phyloP scores from a whole-genome alignment of 2,888 invertebrate species.

The Tachina grossa region DNA sequence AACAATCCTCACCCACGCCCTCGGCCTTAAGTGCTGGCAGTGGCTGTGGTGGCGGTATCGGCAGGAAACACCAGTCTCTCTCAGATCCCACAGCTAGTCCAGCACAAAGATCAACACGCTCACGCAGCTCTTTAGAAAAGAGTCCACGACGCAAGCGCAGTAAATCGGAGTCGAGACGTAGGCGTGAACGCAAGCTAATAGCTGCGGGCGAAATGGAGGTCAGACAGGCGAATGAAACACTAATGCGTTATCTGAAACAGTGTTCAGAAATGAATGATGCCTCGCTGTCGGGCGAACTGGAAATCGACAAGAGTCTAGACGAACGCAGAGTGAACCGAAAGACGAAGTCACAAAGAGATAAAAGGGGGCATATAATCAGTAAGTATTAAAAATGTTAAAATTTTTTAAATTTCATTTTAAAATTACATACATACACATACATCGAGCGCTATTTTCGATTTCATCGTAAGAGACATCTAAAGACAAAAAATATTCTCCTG shows the following conservation, averaged over 20 bases:
- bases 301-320: slow-evolving; percentile 82
- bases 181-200: slow-evolving; percentile 82
- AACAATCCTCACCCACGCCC: slow-evolving; percentile 80
- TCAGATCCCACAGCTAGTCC: slow-evolving; percentile 83
- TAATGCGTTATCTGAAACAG: slow-evolving; percentile 83
- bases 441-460: background rate
- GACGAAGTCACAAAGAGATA: slow-evolving; percentile 82
- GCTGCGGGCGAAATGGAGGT: slow-evolving; percentile 83
- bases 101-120: slow-evolving; percentile 82
- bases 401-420: background rate
- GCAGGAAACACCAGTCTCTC: slow-evolving; percentile 81
- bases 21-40: slow-evolving; percentile 77
- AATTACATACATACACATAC: background rate
- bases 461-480: no score
- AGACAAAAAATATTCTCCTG: no score
- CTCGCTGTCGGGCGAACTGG: slow-evolving; percentile 82
- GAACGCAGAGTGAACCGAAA: slow-evolving; percentile 82
- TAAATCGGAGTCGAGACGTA: slow-evolving; percentile 82
- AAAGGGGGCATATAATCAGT: slow-evolving; percentile 82
- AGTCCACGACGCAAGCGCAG: slow-evolving; percentile 83
- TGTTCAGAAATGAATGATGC: slow-evolving; percentile 83
- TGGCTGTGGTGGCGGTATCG: slow-evolving; percentile 73
- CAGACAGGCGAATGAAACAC: slow-evolving; percentile 82
- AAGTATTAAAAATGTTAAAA: slow-evolving; percentile 71
- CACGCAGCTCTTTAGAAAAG: slow-evolving; percentile 82